Percentiles rank a stretch among this genome's conserved stretches.
Conservation (phyloP, 2,113 vertebrate species). For the Sander vitreus region DNA sequence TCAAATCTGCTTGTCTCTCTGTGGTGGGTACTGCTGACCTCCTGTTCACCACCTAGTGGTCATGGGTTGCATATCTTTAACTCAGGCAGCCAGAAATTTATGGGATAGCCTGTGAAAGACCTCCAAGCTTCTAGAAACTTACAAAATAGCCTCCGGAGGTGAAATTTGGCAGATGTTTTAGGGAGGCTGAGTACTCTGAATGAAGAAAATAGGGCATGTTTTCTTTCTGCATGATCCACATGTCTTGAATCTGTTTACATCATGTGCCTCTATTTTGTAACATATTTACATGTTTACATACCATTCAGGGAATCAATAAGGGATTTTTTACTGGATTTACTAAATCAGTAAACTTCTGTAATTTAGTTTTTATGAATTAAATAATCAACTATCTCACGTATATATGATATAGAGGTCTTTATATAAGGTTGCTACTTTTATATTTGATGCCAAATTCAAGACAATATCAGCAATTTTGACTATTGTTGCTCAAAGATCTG, state of each 20-base stretch:
- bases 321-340: neutral
- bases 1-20: conserved; percentile 25
- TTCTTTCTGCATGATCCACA: neutral
- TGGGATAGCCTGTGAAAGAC: conserved; percentile 5
- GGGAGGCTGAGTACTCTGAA: conserved; percentile 16
- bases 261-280: conserved; percentile 23
- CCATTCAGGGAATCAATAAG: neutral
- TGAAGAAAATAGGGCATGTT: conserved; percentile 17
- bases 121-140: conserved; percentile 49
- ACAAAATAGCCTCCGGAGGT: conserved; percentile 29
- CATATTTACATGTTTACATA: too few species aligned
- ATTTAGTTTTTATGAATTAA: neutral
- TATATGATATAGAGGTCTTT: too few species aligned
- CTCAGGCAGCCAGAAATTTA: conserved; percentile 18
- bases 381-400: neutral
- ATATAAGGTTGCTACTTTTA: neutral
- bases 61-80: conserved; percentile 25
- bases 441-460: neutral
- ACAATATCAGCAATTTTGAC: neutral
- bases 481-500: neutral
- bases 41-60: conserved; percentile 69
- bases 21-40: conserved; percentile 11
- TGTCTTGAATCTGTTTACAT: conserved; percentile 31
- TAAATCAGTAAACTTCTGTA: neutral
- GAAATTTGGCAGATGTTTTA: conserved; percentile 8